These are phyloP conservation scores for Dasypolia templi DNA, from an alignment of 2,888 invertebrate genomes.

Conservation along the genomic window DNA sequence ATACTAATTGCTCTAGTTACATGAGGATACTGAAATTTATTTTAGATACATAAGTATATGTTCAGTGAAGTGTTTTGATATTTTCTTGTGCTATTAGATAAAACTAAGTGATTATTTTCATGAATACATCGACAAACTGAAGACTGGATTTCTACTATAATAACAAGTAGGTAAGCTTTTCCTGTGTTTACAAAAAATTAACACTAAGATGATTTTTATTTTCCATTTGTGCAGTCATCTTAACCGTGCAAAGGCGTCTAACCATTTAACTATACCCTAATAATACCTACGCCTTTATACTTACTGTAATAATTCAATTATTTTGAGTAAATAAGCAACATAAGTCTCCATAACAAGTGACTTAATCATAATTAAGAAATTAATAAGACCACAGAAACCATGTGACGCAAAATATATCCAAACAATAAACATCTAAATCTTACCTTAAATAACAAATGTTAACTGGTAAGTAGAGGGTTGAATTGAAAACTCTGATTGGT, in stretches of 20 bases:
- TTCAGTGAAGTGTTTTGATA: conserved; percentile 86
- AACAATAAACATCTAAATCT: neutral
- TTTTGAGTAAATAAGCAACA: neutral
- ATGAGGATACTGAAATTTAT: conserved; percentile 83
- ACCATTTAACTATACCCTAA: neutral
- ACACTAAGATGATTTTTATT: neutral
- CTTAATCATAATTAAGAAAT: neutral
- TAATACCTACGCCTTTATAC: neutral
- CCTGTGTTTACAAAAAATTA: conserved; percentile 21
- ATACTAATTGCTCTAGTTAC: conserved; percentile 81
- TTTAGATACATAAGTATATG: conserved; percentile 76
- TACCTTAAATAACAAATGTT: neutral
- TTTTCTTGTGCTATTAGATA: conserved; percentile 75
- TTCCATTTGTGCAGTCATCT: neutral
- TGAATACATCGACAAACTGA: conserved; percentile 58
- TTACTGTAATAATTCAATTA: neutral
- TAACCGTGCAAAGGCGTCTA: neutral
- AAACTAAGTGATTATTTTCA: conserved; percentile 69
- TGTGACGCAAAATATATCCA: neutral
- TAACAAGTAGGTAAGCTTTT: conserved; percentile 57
- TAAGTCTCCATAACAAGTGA: neutral
- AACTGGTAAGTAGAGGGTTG: neutral
- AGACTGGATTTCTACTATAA: conserved; percentile 66
- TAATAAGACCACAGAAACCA: neutral
- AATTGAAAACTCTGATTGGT: neutral